Evolutionary conservation across 2,797 vertebrate genomes (phyloP), one percentile per base, ranked within the genome.

Genomic region (Cirrhinus mrigala): DNA sequence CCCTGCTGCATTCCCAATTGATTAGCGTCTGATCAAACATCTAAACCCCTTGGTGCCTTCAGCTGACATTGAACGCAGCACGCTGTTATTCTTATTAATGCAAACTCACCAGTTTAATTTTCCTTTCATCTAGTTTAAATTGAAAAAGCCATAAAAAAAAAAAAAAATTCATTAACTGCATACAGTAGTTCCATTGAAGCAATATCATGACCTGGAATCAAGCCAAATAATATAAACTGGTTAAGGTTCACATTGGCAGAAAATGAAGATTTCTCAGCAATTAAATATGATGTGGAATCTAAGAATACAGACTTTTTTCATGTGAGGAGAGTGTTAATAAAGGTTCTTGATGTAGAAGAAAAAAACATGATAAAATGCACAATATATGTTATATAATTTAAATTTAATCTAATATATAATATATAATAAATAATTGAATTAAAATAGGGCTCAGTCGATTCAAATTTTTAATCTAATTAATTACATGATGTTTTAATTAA

Each of bases 11-110:
- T 88, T 89, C 86, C 52, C 76, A 86, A 80, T 70, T 86, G 89
- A 90, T 89, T 92, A 78, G 69, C 68, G 80, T 86, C 74, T 87
- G 78, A 85, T 81, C 64, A 86, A 89, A 89, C 68, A 82, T 89
- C 62, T 88, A 20, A 91, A 89, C 79, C 81, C 86, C 88, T 71
- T 76, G 81, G 76, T 85, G 80, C 83, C 81, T 79, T 87, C 69
- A 24, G 74, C 58, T 84, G 48, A 73, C 27, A 84, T 9, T 82
- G 64, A 70, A 78, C 0, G 12, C 50, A 10, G 52, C 79, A 71
- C 3, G 27, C 70, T 56, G 6, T 73, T 66, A 56, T 62, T 75
- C 56, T 64, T 76, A 81, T 80, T 81, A 54, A 58, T 81, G 16
- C 29, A 68, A 75, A 85, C 66, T 71, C 66, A 50, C 52, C 66